Percentiles rank a stretch among this genome's conserved stretches.
phyloP scores from a whole-genome alignment of 2,888 invertebrate genomes.

The Ypsolopha sequella region DNA sequence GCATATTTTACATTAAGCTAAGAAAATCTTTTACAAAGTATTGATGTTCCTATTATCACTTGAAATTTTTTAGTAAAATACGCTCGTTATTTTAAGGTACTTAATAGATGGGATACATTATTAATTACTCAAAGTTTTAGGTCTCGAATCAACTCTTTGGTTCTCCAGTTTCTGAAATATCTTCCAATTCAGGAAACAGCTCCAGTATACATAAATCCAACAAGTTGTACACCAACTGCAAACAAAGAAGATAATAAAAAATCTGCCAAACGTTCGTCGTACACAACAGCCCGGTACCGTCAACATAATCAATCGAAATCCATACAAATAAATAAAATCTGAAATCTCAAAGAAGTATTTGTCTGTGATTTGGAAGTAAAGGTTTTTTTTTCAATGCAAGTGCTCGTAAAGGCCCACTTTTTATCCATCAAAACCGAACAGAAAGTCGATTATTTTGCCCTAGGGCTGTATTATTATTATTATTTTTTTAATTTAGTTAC shows the following conservation, averaged over 20 bases:
- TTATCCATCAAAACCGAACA: too few relatives aligned
- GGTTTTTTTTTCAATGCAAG: too few relatives aligned
- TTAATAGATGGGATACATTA: background rate
- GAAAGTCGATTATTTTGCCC: too few relatives aligned
- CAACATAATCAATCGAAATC: background rate
- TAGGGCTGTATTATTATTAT: too few relatives aligned
- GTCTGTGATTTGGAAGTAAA: too few relatives aligned
- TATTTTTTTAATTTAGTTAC: too few relatives aligned
- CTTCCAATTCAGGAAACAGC: constrained; percentile 78
- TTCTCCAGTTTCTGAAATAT: background rate
- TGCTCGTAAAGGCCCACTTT: too few relatives aligned
- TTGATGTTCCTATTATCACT: background rate
- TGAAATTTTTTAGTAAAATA: background rate
- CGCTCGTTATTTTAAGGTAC: background rate
- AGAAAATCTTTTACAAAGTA: background rate
- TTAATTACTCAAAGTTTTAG: background rate
- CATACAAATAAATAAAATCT: background rate
- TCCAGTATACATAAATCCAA: constrained; percentile 82
- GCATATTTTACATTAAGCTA: background rate
- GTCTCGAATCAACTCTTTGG: constrained; percentile 1
- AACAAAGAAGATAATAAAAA: constrained; percentile 14
- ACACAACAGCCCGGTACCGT: too few relatives aligned
- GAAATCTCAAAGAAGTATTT: too few relatives aligned
- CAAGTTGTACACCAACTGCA: constrained; percentile 80
- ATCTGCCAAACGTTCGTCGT: background rate